Base-by-base conservation (phyloP, 2,113 vertebrate species). In the Rattus rattus region DNA sequence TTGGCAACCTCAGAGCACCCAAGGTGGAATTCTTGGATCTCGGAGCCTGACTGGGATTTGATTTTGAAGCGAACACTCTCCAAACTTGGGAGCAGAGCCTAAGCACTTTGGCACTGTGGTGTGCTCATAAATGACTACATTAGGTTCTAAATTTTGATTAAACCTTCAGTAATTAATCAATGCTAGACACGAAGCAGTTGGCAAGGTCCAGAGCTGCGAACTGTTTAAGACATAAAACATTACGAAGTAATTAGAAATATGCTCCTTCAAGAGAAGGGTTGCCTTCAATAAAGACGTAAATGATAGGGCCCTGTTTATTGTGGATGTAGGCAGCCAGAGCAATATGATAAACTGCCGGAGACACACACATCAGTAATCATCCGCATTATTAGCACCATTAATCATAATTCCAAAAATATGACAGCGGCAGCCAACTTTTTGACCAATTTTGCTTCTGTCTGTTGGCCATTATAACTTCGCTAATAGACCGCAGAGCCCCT, bases 381-480 rank as follows among this genome's bases (percentile, higher is more conserved):
- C 98, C 95, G 97, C 98, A 98, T 99, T 99, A 99, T 99, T 99
- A 99, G 99, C 98, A 98, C 98, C 98, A 98, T 99, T 99, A 99
- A 99, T 99, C 99, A 99, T 99, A 99, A 99, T 99, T 99, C 98
- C 99, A 98, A 99, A 99, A 99, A 99, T 98, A 98, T 98, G 99
- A 99, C 98, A 98, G 98, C 98, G 98, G 98, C 98, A 98, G 98
- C 98, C 99, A 99, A 99, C 98, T 98, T 98, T 98, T 99, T 99
- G 98, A 98, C 99, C 98, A 98, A 98, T 98, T 98, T 99, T 98
- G 98, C 98, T 98, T 98, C 98, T 98, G 98, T 98, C 98, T 98
- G 98, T 99, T 98, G 98, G 98, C 98, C 99, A 98, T 99, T 99
- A 99, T 98, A 98, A 98, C 98, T 98, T 99, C 98, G 94, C 99